These are phyloP conservation scores for Cephalotes varians DNA, from an alignment of 2,888 invertebrate species.

Conservation along the genomic window DNA sequence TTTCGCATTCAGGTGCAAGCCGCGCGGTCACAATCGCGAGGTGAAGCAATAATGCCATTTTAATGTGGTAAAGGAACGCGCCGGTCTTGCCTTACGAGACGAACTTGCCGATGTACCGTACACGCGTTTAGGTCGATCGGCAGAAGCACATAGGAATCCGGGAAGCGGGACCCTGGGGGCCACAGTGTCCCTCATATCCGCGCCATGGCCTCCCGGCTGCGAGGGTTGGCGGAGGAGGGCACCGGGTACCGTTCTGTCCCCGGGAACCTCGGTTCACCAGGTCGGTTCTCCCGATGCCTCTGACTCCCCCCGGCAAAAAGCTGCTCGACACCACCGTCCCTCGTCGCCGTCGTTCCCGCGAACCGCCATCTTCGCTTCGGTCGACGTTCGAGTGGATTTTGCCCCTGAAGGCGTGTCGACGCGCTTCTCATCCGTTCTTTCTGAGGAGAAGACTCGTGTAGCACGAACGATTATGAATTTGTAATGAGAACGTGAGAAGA, in stretches of 20 bases:
- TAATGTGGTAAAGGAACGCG: neutral
- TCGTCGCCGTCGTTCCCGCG: slow-evolving; percentile 22
- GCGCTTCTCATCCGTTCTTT: slow-evolving; percentile 19
- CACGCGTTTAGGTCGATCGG: slow-evolving; percentile 56
- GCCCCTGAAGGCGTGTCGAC: slow-evolving; percentile 29
- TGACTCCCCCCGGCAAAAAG: slow-evolving; percentile 63
- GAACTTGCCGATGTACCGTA: slow-evolving; percentile 55
- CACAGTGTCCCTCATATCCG: slow-evolving; percentile 51
- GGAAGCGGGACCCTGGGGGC: slow-evolving; percentile 52
- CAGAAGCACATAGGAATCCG: slow-evolving; percentile 61
- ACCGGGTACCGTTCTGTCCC: slow-evolving; percentile 77
- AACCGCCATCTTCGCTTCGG: neutral
- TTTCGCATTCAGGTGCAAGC: neutral
- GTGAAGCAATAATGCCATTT: slow-evolving; percentile 33
- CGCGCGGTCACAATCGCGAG: slow-evolving; percentile 6
- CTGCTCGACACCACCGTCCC: slow-evolving; percentile 44
- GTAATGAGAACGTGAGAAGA: slow-evolving; percentile 52
- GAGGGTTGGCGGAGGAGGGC: slow-evolving; percentile 66
- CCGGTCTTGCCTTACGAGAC: slow-evolving; percentile 34
- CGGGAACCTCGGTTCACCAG: slow-evolving; percentile 78
- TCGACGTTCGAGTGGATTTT: slow-evolving; percentile 15
- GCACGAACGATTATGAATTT: slow-evolving; percentile 53
- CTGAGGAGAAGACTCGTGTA: slow-evolving; percentile 43
- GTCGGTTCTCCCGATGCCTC: slow-evolving; percentile 67
- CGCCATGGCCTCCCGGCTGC: slow-evolving; percentile 32